Conservation (phyloP, 2,113 vertebrate genomes). For the Heterocephalus glaber region DNA sequence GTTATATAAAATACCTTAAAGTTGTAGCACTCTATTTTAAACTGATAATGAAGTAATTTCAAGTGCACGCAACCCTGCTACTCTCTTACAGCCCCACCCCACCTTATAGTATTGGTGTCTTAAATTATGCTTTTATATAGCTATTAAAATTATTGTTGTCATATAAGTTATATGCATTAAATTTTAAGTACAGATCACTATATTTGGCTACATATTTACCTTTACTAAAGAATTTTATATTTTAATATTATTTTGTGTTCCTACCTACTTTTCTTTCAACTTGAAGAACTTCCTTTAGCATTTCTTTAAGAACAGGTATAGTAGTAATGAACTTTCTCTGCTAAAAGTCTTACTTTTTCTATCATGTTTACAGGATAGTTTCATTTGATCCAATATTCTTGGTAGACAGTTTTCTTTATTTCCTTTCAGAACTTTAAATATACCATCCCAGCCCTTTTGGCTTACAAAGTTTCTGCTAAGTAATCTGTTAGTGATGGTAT, state of each 20-base stretch:
- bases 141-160: not conserved
- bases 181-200: not conserved
- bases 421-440: not conserved
- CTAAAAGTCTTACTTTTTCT: not conserved
- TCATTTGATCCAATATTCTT: not conserved
- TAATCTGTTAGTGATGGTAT: not conserved
- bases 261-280: not conserved
- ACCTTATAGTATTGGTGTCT: not conserved
- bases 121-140: not conserved
- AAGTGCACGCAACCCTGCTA: not conserved
- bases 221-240: not conserved
- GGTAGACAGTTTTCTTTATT: not conserved
- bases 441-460: not conserved
- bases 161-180: not conserved
- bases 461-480: not conserved
- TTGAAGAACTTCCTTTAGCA: not conserved
- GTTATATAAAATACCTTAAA: not conserved
- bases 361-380: not conserved
- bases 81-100: not conserved
- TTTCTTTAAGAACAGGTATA: not conserved
- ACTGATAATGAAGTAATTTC: not conserved
- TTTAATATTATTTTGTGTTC: not conserved
- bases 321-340: not conserved
- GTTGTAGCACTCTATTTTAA: not conserved
- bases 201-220: not conserved